Evolutionary conservation across 1,140 invertebrate genomes (phyloP).

Genomic region (Cotesia glomerata): DNA sequence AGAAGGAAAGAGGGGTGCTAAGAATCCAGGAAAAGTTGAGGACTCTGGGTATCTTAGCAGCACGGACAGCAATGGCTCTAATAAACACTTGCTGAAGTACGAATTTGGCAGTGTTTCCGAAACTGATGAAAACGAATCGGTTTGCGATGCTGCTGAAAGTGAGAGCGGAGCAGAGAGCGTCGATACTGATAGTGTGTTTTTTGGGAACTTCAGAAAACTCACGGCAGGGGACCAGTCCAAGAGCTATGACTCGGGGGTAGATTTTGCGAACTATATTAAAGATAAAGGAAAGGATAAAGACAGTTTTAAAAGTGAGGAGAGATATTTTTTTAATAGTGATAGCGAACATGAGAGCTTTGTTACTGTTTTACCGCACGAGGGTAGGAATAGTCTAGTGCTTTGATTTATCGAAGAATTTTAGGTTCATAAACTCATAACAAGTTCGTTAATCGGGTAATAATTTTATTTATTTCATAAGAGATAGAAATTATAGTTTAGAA

Average conservation of each 20-base stretch:
- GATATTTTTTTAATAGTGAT: constrained; percentile 54
- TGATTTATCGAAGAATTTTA: background rate
- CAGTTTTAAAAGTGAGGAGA: constrained; percentile 30
- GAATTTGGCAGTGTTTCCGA: constrained; percentile 64
- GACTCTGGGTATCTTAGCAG: constrained; percentile 76
- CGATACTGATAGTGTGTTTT: constrained; percentile 83
- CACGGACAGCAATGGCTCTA: constrained; percentile 70
- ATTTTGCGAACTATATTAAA: constrained; percentile 35
- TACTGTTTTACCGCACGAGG: constrained; percentile 54
- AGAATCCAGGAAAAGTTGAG: constrained; percentile 42
- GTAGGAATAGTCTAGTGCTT: constrained; percentile 29
- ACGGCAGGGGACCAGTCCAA: constrained; percentile 60
- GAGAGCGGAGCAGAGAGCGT: constrained; percentile 85
- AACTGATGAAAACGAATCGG: constrained; percentile 75
- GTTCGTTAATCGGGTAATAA: constrained; percentile 50
- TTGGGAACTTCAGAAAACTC: constrained; percentile 61
- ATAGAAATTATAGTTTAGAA: constrained; percentile 7
- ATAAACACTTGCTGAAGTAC: constrained; percentile 46
- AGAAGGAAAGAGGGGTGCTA: background rate
- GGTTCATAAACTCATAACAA: constrained; percentile 17
- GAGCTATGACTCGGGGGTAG: constrained; percentile 49
- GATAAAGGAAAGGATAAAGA: constrained; percentile 9
- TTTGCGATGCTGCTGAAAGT: constrained; percentile 73
- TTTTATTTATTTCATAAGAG: constrained; percentile 19
- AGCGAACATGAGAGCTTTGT: constrained; percentile 63